Base-by-base conservation (phyloP, 2,888 invertebrate species). In the Elysia crispata region DNA sequence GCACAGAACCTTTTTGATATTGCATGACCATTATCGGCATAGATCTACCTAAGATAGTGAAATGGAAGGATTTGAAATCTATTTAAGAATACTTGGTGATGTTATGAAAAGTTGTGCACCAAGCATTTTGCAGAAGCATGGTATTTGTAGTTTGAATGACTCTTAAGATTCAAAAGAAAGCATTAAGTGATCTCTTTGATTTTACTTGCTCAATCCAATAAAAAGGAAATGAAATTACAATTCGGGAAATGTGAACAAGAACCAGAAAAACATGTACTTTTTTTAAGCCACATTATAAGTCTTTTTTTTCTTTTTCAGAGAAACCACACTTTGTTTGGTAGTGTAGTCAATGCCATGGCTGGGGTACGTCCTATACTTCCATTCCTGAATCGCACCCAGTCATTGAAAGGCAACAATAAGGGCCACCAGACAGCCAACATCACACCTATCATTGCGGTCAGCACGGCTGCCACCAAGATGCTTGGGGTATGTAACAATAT, bases 241-340 rank as follows among this genome's bases (percentile, higher is more conserved):
- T n/a, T n/a, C 15, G 5, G 6, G 20, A 25, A 69, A 30, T 50
- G 13, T 25, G 18, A 30, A 49, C 49, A 15, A 54, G 15, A 73
- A 28, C n/a, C 25, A 50, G 11, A 6, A 13, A 57, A 23, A 30
- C 18, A 57, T 74, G 3, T 33, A 3, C 0, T 33, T 31, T 49
- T 73, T n/a, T 73, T 73, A 28, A 23, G 13, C 28, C 41, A 41
- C 3, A 41, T 41, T 41, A 41, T 41, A 3, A 41, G 11, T 28
- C 28, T 18, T 73, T 73, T 23, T 25, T 1, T 23, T 20, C 15
- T 15, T 72, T 30, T 49, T 67, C 94, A 98, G 98, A 95, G 98
- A 91, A 98, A 98, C 92, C 98, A 98, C 92, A 97, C 97, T 72
- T 93, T 98, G 75, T 98, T 98, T 91, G 98, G 98, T 78, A 97